Evolutionary conservation across 1,140 invertebrate genomes (phyloP), one percentile per base, ranked within the genome.

Genomic region (Ectropis grisescens): DNA sequence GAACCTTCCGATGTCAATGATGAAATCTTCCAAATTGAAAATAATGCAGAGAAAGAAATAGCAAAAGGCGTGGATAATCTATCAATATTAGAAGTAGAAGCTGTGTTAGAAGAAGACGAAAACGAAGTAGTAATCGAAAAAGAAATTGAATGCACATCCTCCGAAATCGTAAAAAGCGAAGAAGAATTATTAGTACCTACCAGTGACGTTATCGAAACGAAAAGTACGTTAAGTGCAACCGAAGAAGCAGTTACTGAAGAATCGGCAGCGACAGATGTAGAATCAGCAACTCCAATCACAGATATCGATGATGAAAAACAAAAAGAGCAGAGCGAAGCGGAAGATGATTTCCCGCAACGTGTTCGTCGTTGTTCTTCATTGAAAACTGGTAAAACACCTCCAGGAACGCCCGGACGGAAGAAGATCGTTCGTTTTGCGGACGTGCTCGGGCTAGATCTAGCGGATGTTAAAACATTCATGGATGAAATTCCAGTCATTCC

Each of bases 391-490:
- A 97, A 97, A 81, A 96, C 94, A 0, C 94, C 95, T 11, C 95
- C 95, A 0, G 92, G 92, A 1, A 95, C 93, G 6, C 93, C 93
- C 0, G 89, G 91, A 1, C 84, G 91, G 1, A 98, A 97, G 71
- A 98, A 98, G 78, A 96, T 96, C 19, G 96, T 98, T 1, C 86
- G 96, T 10, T 98, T 98, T 71, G 96, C 96, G 0, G 96, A 98
- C 62, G 94, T 93, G 1, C 80, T 98, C 15, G 96, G 96, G 0
- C 82, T 98, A 4, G 96, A 98, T 82, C 82, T 98, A 41, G 94
- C 94, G 7, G 93, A 94, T 56, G 91, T 98, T 0, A 87, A 94
- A 56, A 95, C 93, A 1, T 95, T 94, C 71, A 81, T 95, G 42
- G 93, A 96, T 58, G 94, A 95, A 76, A 90, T 95, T 41, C 94